Percentiles rank a stretch among this genome's conserved stretches.
phyloP scores from a whole-genome alignment of 1,140 invertebrate species.

The Ganaspis sp. region DNA sequence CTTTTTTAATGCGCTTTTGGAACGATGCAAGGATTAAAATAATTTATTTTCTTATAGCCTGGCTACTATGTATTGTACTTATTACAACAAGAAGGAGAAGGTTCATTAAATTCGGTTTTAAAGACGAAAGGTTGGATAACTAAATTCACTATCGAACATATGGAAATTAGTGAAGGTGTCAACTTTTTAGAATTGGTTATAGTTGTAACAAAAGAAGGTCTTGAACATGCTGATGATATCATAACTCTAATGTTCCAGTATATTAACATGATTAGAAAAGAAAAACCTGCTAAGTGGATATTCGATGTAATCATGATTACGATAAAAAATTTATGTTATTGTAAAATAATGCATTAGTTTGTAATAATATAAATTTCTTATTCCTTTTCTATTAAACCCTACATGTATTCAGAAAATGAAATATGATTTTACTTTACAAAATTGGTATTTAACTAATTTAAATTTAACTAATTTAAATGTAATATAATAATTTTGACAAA shows the following conservation, averaged over 20 bases:
- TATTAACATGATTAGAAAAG: conserved; percentile 86
- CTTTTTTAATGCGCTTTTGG: conserved; percentile 52
- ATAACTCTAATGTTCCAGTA: conserved; percentile 92
- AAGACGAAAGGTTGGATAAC: conserved; percentile 94
- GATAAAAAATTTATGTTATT: not conserved
- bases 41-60: conserved; percentile 82
- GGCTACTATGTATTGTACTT: conserved; percentile 92
- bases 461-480: too few species aligned
- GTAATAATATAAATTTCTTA: not conserved
- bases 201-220: conserved; percentile 94
- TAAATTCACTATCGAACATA: conserved; percentile 87
- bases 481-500: too few species aligned
- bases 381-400: too few species aligned
- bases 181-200: conserved; percentile 92
- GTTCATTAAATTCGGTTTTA: conserved; percentile 93
- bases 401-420: too few species aligned
- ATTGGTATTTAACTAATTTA: too few species aligned
- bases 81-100: conserved; percentile 96
- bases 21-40: not conserved
- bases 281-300: conserved; percentile 90
- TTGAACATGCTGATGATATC: conserved; percentile 91
- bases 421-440: too few species aligned
- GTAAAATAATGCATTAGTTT: conserved; percentile 6
- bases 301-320: conserved; percentile 77
- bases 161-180: conserved; percentile 90